Evolutionary conservation across 1,140 invertebrate species (phyloP), one percentile per base, ranked within the genome.

Genomic region (Aphelinus certus): DNA sequence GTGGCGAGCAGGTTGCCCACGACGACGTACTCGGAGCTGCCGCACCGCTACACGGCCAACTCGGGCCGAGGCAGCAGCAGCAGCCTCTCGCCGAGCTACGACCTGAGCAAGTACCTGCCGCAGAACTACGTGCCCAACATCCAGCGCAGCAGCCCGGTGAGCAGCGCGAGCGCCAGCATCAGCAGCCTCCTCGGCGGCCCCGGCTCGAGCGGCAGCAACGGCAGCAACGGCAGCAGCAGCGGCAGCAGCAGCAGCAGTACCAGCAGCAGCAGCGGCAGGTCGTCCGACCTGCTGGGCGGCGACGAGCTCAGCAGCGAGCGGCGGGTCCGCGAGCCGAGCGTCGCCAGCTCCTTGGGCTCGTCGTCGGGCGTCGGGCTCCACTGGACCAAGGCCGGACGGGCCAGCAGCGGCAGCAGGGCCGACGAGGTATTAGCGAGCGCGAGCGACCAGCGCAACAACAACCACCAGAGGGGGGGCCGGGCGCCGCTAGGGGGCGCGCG

Each of bases 1-100:
- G 57, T 78, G 43, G 80, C 26, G 26, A 26, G 65, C 84, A 87
- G 86, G 81, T 86, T 85, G 77, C 82, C 83, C 68, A 84, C 82
- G 64, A 79, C 83, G 65, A 62, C 81, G 71, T 84, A 81, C 79
- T 76, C 79, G 64, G 81, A 85, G 67, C 57, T 79, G 74, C 57
- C 46, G 71, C 53, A 67, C 46, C 58, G 51, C 45, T 70, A 61
- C 62, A 74, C 49, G 65, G 70, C 57, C 77, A 46, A 48, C n/a
- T 64, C 26, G 26, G 26, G 64, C 55, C 61, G 56, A 7, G 73
- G 51, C 58, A 73, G 77, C 72, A 75, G 78, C 74, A 78, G 60
- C 73, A 77, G 71, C 26, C 10, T 76, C n/a, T 77, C 78, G 43
- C 65, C 62, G 7, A 72, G 48, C 61, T 69, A 75, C 43, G 79